Percentiles rank a stretch among this genome's conserved stretches.
Conservation (phyloP, 2,888 invertebrate species). For the Apamea sordens region DNA sequence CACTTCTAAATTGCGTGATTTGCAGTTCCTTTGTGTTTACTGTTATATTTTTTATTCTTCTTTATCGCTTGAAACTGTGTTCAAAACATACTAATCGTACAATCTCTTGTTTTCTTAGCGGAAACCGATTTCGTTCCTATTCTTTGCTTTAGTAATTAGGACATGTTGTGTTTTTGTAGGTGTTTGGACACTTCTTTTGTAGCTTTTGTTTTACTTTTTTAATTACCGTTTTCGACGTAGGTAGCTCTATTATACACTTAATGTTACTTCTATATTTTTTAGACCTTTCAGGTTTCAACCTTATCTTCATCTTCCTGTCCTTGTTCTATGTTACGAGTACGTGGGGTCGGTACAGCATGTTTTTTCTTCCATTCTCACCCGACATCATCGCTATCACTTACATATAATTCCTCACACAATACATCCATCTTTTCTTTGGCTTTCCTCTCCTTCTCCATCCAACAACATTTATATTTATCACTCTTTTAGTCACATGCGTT, state of each 20-base stretch:
- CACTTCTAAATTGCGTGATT: conserved; percentile 13
- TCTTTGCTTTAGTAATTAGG: conserved; percentile 33
- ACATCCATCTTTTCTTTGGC: not conserved
- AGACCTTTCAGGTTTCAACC: not conserved
- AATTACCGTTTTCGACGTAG: not conserved
- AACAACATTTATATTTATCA: not conserved
- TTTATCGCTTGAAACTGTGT: conserved; percentile 40
- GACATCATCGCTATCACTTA: not conserved
- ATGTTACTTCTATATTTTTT: not conserved
- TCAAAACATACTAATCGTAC: conserved; percentile 38
- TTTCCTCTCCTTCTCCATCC: not conserved
- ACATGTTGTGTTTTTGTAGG: not conserved
- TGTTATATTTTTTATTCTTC: conserved; percentile 18
- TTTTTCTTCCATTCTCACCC: not conserved
- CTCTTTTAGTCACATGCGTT: not conserved
- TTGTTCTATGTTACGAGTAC: not conserved
- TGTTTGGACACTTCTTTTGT: conserved; percentile 9
- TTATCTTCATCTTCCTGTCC: not conserved
- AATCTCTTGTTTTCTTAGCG: conserved; percentile 33
- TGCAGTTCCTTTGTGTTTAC: conserved; percentile 17
- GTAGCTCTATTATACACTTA: not conserved
- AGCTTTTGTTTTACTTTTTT: not conserved
- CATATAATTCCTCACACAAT: not conserved
- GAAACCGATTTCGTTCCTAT: conserved; percentile 29
- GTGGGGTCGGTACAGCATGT: not conserved